Conservation (phyloP, 1,140 invertebrate genomes). For the Gonatopus flavifemur region DNA sequence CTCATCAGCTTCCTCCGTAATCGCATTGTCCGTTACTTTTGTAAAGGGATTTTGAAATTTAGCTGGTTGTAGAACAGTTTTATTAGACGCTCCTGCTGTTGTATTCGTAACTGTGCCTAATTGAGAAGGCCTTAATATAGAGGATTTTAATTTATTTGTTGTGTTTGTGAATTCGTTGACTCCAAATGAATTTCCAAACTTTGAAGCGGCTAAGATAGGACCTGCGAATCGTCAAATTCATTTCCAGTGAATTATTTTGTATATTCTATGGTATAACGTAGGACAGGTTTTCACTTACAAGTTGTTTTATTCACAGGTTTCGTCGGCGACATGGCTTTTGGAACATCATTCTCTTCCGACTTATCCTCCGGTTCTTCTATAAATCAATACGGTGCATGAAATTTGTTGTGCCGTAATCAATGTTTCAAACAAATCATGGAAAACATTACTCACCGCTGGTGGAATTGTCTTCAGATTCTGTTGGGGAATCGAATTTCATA, state of each 20-base stretch:
- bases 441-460: constrained; percentile 33
- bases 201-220: constrained; percentile 37
- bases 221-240: constrained; percentile 19
- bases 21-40: constrained; percentile 29
- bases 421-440: constrained; percentile 15
- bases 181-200: constrained; percentile 41
- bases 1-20: constrained; percentile 15
- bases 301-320: constrained; percentile 26
- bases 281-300: constrained; percentile 25
- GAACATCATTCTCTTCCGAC: constrained; percentile 29
- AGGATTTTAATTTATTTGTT: constrained; percentile 34
- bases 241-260: background rate
- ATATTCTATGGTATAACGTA: background rate
- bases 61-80: constrained; percentile 39
- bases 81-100: constrained; percentile 21
- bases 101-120: constrained; percentile 37
- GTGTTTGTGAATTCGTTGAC: constrained; percentile 29
- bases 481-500: constrained; percentile 47
- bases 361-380: constrained; percentile 29
- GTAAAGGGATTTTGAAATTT: constrained; percentile 48
- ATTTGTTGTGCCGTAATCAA: background rate
- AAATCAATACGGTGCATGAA: constrained; percentile 5
- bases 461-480: constrained; percentile 41
- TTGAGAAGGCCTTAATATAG: constrained; percentile 44
- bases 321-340: constrained; percentile 22